phyloP scores from a whole-genome alignment of 2,113 vertebrate species.

The Sinocyclocheilus anshuiensis region DNA sequence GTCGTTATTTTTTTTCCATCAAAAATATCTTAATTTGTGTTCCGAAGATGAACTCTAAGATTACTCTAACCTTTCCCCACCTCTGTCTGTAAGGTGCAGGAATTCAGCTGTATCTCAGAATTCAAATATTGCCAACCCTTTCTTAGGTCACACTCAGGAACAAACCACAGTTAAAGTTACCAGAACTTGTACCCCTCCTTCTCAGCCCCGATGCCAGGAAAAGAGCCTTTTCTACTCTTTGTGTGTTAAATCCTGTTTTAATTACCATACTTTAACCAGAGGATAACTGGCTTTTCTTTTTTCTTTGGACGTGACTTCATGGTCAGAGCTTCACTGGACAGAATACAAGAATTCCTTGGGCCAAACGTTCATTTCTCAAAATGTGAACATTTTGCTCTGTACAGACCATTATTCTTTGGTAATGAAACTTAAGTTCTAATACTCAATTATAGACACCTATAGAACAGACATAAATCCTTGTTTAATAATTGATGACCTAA shows the following conservation, averaged over 20 bases:
- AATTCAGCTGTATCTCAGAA: neutral
- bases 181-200: slow-evolving; percentile 52
- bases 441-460: neutral
- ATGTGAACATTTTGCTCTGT: neutral
- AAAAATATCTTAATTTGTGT: too few relatives aligned
- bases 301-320: neutral
- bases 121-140: neutral
- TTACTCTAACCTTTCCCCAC: neutral
- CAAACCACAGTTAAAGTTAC: slow-evolving; percentile 66
- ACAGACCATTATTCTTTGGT: neutral
- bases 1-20: too few relatives aligned
- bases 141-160: slow-evolving; percentile 61
- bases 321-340: neutral
- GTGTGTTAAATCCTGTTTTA: slow-evolving; percentile 31
- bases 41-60: too few relatives aligned
- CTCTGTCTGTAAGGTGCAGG: neutral
- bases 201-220: slow-evolving; percentile 60
- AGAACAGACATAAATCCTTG: neutral
- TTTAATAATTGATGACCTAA: neutral
- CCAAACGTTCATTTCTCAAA: neutral
- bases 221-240: slow-evolving; percentile 34
- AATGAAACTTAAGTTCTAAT: neutral
- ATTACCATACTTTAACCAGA: neutral
- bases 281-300: neutral
- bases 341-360: neutral